Conservation (phyloP, 2,888 invertebrate species). For the Xiphydria camelus region DNA sequence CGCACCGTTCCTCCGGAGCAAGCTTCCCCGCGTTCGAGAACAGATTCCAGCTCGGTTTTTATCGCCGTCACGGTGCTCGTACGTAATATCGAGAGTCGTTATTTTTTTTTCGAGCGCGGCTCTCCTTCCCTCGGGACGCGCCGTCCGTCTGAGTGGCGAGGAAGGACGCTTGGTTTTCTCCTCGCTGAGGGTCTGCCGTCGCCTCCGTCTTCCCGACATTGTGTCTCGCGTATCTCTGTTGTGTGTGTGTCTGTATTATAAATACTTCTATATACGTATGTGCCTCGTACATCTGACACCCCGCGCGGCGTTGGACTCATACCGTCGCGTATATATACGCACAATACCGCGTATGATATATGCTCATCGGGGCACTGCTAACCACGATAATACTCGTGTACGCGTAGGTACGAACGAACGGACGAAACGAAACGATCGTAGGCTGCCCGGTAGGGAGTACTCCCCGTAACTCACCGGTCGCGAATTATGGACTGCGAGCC, state of each 20-base stretch:
- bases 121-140: not conserved
- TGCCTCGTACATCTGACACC: no score
- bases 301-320: not conserved
- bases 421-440: constrained; percentile 22
- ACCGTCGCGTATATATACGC: no score
- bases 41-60: no score
- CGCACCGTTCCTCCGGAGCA: constrained; percentile 34
- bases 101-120: not conserved
- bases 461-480: constrained; percentile 34
- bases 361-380: constrained; percentile 25
- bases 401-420: constrained; percentile 21
- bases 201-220: no score
- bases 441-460: constrained; percentile 30
- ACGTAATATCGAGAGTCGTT: no score
- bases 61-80: no score
- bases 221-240: no score
- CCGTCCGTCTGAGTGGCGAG: not conserved
- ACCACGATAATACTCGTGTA: constrained; percentile 25
- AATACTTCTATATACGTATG: not conserved
- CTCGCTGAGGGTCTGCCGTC: no score
- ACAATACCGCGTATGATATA: constrained; percentile 1
- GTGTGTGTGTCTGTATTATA: no score
- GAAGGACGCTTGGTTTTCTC: no score
- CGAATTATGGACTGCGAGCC: constrained; percentile 36
- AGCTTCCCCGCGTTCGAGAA: no score